These are phyloP conservation scores for Ptilorrhoa leucosticta DNA, from an alignment of 2,113 vertebrate species.

Conservation along the genomic window DNA sequence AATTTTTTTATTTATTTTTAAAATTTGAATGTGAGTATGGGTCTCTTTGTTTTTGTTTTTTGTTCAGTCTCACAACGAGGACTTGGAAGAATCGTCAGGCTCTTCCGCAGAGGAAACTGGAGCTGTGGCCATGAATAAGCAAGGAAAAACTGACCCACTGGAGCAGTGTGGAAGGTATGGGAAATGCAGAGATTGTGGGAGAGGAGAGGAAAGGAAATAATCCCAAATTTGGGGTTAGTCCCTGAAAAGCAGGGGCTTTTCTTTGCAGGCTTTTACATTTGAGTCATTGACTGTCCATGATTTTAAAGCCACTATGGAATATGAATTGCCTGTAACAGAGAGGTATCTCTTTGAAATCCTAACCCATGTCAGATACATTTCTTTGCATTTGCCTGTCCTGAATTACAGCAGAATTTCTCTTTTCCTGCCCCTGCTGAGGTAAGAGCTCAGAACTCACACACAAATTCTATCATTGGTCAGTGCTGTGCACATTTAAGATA, in stretches of 20 bases:
- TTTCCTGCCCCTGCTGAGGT: too few species aligned
- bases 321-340: background rate
- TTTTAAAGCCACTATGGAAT: background rate
- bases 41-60: background rate
- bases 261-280: background rate
- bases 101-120: slow-evolving; percentile 31
- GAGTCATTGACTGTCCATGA: background rate
- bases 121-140: background rate
- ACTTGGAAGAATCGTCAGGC: slow-evolving; percentile 27
- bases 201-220: background rate
- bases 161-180: background rate
- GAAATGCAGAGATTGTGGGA: background rate
- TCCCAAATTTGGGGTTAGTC: background rate
- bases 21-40: background rate
- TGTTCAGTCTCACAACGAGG: slow-evolving; percentile 40
- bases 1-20: background rate
- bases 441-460: too few species aligned
- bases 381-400: background rate
- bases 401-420: background rate
- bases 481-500: background rate
- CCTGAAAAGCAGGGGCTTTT: background rate
- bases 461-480: background rate
- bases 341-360: background rate
- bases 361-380: background rate
- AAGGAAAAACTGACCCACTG: background rate